phyloP scores from a whole-genome alignment of 53 echinoderm and acorn worm genomes.

The Holothuria scabra region DNA sequence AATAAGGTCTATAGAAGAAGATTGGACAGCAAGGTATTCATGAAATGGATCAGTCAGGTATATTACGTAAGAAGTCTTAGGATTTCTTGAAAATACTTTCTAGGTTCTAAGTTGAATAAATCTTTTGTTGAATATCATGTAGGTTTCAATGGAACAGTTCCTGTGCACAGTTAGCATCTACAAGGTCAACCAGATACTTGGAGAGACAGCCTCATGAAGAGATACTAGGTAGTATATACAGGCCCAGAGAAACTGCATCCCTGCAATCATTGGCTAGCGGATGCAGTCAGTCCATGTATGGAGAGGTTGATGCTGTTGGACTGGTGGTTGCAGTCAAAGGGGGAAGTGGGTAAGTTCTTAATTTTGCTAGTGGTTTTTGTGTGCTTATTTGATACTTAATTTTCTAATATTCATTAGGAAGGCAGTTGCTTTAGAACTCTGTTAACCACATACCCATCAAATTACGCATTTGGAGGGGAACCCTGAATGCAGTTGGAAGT shows the following conservation, averaged over 20 bases:
- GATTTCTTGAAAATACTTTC: neutral
- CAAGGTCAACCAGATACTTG: slow-evolving; percentile 80
- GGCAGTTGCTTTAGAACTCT: no score
- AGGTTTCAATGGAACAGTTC: slow-evolving; percentile 64
- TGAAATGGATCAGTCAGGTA: no score
- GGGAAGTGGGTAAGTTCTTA: slow-evolving; percentile 30
- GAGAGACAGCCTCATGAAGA: slow-evolving; percentile 21
- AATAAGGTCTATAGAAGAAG: no score
- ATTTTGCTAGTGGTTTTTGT: no score
- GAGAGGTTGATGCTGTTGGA: slow-evolving; percentile 89
- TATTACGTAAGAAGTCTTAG: neutral
- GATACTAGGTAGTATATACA: slow-evolving; percentile 58
- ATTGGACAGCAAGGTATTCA: no score
- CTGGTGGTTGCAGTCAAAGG: slow-evolving; percentile 63
- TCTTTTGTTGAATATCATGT: neutral
- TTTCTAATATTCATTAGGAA: no score
- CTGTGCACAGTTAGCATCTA: slow-evolving; percentile 81
- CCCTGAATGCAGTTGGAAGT: no score
- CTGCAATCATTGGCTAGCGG: slow-evolving; percentile 48
- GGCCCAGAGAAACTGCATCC: slow-evolving; percentile 58
- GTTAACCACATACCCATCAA: no score
- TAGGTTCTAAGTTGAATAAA: neutral
- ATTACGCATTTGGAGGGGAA: no score
- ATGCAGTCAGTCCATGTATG: slow-evolving; percentile 66
- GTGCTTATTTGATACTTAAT: no score